phyloP scores from a whole-genome alignment of 2,797 vertebrate species.

The Acanthurus lineatus region DNA sequence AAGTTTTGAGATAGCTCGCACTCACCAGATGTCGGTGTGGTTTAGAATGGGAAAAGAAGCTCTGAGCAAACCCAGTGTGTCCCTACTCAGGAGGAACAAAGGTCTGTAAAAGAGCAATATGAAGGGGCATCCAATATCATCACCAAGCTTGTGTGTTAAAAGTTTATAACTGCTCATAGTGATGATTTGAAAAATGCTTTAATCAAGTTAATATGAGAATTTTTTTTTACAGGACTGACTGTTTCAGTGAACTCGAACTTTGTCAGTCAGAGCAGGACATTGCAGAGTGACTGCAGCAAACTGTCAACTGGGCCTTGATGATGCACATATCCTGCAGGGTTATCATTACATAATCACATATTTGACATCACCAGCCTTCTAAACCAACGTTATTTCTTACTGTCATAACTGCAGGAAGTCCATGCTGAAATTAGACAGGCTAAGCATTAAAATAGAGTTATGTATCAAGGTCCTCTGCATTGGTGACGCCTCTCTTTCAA shows the following conservation, averaged over 20 bases:
- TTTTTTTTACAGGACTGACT: no score
- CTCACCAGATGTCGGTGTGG: not conserved
- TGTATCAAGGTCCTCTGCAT: constrained; percentile 29
- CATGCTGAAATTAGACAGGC: constrained; percentile 20
- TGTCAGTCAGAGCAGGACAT: constrained; percentile 11
- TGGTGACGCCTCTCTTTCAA: not conserved
- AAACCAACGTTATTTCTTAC: constrained; percentile 44
- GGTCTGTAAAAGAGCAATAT: not conserved
- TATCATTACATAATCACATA: constrained; percentile 34
- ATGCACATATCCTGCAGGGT: constrained; percentile 25
- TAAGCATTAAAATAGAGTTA: constrained; percentile 17
- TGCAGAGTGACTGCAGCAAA: not conserved
- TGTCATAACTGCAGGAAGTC: constrained; percentile 22
- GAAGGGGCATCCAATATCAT: no score
- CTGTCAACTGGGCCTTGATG: not conserved
- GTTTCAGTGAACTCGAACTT: constrained; percentile 13
- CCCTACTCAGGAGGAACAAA: not conserved
- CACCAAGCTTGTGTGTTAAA: no score
- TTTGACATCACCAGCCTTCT: constrained; percentile 25
- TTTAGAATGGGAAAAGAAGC: not conserved
- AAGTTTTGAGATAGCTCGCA: constrained; percentile 27
- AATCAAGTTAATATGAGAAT: no score
- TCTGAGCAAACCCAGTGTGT: not conserved
- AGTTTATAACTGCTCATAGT: no score
- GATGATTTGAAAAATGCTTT: no score